Percentiles rank a stretch among this genome's conserved stretches.
These are phyloP conservation scores for Meiosimyza decipiens DNA, from an alignment of 2,888 invertebrate genomes.

Conservation along the genomic window DNA sequence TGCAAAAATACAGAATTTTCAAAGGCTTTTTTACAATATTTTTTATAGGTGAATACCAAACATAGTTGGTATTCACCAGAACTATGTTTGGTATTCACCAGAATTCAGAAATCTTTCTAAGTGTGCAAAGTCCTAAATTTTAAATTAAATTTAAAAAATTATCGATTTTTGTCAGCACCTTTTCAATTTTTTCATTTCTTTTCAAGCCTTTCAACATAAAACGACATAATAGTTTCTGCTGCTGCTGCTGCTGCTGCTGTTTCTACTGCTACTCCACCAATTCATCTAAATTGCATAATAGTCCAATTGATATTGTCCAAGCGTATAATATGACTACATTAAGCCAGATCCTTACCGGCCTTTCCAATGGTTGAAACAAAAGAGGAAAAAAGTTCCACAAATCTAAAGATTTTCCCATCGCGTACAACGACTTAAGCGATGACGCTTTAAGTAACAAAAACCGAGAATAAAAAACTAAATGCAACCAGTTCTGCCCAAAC, in stretches of 20 bases:
- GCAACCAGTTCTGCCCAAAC: constrained; percentile 28
- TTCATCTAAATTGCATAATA: constrained; percentile 50
- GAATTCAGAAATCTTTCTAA: no score
- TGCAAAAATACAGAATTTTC: no score
- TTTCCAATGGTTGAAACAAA: constrained; percentile 27
- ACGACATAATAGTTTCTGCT: not conserved
- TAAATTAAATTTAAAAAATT: no score
- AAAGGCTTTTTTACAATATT: no score
- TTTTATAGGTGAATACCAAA: no score
- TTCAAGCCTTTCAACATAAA: not conserved
- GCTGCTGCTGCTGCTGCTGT: no score
- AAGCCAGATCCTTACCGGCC: constrained; percentile 19
- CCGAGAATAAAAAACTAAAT: constrained; percentile 17
- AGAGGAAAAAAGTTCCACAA: constrained; percentile 16
- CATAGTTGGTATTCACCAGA: no score
- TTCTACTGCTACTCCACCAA: constrained; percentile 7
- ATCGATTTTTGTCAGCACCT: no score
- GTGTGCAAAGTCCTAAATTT: no score
- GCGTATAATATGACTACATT: constrained; percentile 47
- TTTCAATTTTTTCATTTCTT: not conserved
- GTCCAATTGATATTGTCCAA: constrained; percentile 47
- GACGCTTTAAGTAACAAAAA: not conserved
- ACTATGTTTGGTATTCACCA: no score
- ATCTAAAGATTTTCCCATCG: constrained; percentile 25
- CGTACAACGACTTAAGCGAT: constrained; percentile 1